Conservation (phyloP, 1,140 invertebrate species). For the Drosophila ficusphila region DNA sequence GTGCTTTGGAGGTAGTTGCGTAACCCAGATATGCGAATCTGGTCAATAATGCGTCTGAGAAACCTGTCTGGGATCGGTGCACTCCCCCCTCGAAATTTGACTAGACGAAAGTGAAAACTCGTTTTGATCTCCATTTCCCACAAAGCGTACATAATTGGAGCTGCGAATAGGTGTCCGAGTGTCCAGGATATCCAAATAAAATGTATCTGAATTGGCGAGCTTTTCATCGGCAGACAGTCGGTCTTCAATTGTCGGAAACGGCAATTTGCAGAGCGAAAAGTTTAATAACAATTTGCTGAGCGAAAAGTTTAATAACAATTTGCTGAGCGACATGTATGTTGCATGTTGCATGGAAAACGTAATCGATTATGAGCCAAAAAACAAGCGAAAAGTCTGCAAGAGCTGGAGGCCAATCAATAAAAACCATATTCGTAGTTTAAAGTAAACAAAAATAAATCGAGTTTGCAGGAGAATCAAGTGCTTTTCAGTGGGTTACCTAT, state of each 20-base stretch:
- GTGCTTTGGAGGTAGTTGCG: neutral
- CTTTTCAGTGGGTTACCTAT: neutral
- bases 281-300: neutral
- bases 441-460: neutral
- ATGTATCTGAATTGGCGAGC: neutral
- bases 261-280: neutral
- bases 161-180: too few species aligned
- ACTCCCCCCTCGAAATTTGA: slow-evolving; percentile 1
- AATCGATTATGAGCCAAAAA: neutral
- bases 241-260: slow-evolving; percentile 5
- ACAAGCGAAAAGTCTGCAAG: neutral
- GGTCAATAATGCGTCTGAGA: neutral
- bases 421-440: neutral
- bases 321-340: neutral
- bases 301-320: too few species aligned
- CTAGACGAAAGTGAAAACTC: slow-evolving; percentile 31
- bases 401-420: neutral
- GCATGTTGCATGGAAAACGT: neutral
- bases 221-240: neutral
- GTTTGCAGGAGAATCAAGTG: neutral
- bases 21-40: neutral
- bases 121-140: slow-evolving; percentile 32
- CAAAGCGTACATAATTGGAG: slow-evolving; percentile 20
- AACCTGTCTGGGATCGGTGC: slow-evolving; percentile 12
- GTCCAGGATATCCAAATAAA: slow-evolving; percentile 18